Evolutionary conservation across 2,797 vertebrate genomes (phyloP).

Genomic region (Myotis pilosus): DNA sequence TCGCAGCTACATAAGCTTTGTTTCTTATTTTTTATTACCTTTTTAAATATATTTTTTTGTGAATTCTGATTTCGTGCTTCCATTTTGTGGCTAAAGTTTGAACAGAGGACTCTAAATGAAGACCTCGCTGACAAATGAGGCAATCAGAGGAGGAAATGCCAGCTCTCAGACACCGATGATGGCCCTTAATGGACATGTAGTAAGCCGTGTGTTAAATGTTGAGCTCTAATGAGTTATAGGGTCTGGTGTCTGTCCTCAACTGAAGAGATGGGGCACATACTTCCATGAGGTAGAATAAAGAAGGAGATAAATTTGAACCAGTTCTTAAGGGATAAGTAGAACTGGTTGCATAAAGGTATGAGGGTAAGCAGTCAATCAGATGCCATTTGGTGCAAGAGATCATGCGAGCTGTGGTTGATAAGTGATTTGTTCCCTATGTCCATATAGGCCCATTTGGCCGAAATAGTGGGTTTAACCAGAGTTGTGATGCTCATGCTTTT

Average conservation of each 20-base stretch:
- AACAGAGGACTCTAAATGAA: background rate
- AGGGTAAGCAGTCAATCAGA: background rate
- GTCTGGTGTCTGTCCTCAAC: background rate
- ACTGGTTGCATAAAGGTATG: background rate
- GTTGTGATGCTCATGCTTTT: background rate
- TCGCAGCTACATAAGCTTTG: background rate
- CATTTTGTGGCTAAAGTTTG: background rate
- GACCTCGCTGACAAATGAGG: background rate
- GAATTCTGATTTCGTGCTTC: constrained; percentile 13
- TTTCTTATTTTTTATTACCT: background rate
- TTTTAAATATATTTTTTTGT: background rate
- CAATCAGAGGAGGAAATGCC: background rate
- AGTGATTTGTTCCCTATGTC: background rate
- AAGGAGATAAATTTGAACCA: background rate
- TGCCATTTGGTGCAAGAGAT: background rate
- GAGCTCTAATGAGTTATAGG: background rate
- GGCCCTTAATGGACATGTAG: background rate
- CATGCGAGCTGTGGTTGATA: background rate
- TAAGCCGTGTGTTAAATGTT: background rate
- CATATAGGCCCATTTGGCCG: background rate
- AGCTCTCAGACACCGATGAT: background rate
- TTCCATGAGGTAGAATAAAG: background rate
- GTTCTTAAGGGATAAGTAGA: background rate
- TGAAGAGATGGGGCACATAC: background rate
- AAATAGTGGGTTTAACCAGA: background rate